Evolutionary conservation across 2,888 invertebrate species (phyloP), one percentile per base, ranked within the genome.

Genomic region (Epirrita christyi): DNA sequence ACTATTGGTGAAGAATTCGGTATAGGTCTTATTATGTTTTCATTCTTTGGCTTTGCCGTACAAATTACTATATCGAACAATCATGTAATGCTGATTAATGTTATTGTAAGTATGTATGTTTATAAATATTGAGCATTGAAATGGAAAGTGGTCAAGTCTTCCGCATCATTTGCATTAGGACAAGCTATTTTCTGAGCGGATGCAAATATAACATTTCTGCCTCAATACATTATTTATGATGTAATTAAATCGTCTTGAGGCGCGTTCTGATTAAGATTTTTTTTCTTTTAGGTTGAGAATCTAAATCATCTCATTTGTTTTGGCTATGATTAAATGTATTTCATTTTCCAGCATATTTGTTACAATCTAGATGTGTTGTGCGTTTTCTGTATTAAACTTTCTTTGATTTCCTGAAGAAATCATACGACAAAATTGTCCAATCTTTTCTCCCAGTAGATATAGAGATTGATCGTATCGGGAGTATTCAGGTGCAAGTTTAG

Each of bases 141-240:
- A 73, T 70, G 70, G 64, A 68, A 71, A 73, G 71, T 71, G 71
- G 54, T 66, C 72, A 70, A 59, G 67, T 70, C 73, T 77, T 77
- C 74, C 77, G 80, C 73, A 72, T 76, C 61, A 75, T 77, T 75
- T 71, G 64, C 75, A 75, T 76, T 66, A 67, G 61, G 59, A 60
- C 63, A 62, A 67, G 68, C 70, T 74, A 73, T 75, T 76, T 76
- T 80, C 72, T 75, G 74, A 71, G 70, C 60, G 70, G 76, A 78
- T 80, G 75, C 75, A 77, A 80, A 80, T 80, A 71, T 76, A 74
- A 73, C 73, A 74, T 76, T 81, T 81, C 80, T 76, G 78, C 61
- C 59, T 72, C 61, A 66, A 71, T 71, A 60, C 63, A 73, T 71
- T 70, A 75, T 78, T 73, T 78, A 75, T 71, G 60, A 65, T 64